Evolutionary conservation across 2,797 vertebrate genomes (phyloP).

Genomic region (Notoglanidium macrostoma): DNA sequence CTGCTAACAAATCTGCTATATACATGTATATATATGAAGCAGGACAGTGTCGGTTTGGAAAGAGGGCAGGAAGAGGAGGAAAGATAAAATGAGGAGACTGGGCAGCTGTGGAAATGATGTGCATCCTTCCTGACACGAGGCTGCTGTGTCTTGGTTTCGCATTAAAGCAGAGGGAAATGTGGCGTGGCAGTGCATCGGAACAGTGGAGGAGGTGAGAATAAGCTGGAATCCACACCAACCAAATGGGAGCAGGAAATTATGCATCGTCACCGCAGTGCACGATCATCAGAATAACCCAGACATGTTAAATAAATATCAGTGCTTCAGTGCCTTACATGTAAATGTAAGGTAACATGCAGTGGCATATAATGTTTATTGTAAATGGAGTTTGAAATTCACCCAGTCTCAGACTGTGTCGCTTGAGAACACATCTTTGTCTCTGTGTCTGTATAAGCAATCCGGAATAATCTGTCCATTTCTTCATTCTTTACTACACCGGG

Average conservation of each 20-base stretch:
- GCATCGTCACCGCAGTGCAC: conserved; percentile 21
- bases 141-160: conserved; percentile 46
- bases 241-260: conserved; percentile 31
- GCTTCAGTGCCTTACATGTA: neutral
- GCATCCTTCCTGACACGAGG: conserved; percentile 50
- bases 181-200: conserved; percentile 35
- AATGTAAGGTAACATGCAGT: neutral
- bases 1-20: neutral
- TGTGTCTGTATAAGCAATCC: neutral
- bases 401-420: neutral
- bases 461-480: neutral
- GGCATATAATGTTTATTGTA: neutral
- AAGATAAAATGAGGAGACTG: conserved; percentile 29
- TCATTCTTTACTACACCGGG: neutral
- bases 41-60: conserved; percentile 18
- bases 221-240: conserved; percentile 43
- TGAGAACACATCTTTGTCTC: neutral
- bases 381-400: neutral
- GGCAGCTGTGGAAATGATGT: conserved; percentile 53
- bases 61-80: conserved; percentile 21
- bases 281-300: conserved; percentile 32
- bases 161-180: conserved; percentile 50
- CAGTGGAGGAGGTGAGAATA: conserved; percentile 52
- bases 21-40: neutral
- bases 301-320: conserved; percentile 18